These are phyloP conservation scores for Columba livia DNA, from an alignment of 2,113 vertebrate genomes.

Conservation along the genomic window DNA sequence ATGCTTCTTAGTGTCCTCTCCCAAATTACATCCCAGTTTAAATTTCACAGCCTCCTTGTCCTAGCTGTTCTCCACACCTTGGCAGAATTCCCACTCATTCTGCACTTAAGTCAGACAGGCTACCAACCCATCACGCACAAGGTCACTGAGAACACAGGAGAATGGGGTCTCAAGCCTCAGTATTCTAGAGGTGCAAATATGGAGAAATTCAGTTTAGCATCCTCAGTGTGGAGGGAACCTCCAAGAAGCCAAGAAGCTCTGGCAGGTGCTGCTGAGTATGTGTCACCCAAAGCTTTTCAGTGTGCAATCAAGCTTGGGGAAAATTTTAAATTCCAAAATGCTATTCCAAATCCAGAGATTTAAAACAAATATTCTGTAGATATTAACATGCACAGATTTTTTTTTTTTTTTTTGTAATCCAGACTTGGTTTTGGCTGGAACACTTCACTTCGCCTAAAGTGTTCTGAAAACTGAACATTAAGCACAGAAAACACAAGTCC, in stretches of 20 bases:
- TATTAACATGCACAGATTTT: not conserved
- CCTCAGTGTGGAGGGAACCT: not conserved
- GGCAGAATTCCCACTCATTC: not conserved
- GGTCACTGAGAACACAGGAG: not conserved
- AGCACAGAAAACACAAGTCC: not conserved
- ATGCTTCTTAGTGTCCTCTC: not conserved
- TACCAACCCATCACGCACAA: not conserved
- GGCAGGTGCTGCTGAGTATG: not conserved
- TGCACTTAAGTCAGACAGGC: not conserved
- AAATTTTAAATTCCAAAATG: not conserved
- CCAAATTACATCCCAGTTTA: not conserved
- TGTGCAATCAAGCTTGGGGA: not conserved
- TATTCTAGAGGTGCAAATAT: not conserved
- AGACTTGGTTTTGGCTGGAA: not conserved
- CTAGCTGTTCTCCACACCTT: not conserved
- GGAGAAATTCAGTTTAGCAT: not conserved
- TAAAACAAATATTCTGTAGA: not conserved
- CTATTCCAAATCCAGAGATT: not conserved
- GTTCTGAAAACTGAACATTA: not conserved
- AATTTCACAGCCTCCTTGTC: not conserved
- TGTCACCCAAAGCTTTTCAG: not conserved
- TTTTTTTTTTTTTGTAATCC: not conserved
- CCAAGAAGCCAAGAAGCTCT: not conserved
- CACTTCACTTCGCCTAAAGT: not conserved
- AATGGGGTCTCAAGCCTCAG: not conserved